These are phyloP conservation scores for Drosophila baimaii DNA, from an alignment of 1,140 invertebrate species.

Conservation along the genomic window DNA sequence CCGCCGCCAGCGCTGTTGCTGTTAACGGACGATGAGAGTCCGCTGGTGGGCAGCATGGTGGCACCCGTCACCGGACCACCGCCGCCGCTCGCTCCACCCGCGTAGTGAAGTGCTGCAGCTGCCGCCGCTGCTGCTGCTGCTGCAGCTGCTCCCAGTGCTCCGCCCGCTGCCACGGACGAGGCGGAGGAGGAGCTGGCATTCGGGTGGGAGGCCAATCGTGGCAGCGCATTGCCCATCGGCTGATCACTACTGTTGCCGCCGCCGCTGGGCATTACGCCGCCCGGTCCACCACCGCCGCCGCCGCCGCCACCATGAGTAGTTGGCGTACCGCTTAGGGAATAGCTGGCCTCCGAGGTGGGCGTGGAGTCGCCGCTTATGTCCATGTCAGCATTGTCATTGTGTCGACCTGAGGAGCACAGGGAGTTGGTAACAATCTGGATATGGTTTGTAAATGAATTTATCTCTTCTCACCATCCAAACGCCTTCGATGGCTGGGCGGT, in stretches of 20 bases:
- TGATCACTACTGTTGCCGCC: conserved; percentile 42
- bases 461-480: conserved; percentile 72
- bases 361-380: conserved; percentile 93
- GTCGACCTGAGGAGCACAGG: conserved; percentile 50
- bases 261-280: conserved; percentile 30
- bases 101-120: conserved; percentile 23
- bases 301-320: conserved; percentile 66
- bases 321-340: conserved; percentile 82
- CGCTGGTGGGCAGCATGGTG: conserved; percentile 80
- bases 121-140: conserved; percentile 36
- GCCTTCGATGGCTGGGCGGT: conserved; percentile 81
- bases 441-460: no score
- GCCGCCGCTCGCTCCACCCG: conserved; percentile 52
- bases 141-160: conserved; percentile 13
- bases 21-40: conserved; percentile 64
- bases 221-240: conserved; percentile 86
- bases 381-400: conserved; percentile 89
- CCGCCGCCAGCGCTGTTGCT: conserved; percentile 15
- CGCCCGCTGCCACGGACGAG: conserved; percentile 33
- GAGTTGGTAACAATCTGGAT: no score
- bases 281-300: conserved; percentile 29
- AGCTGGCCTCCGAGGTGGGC: conserved; percentile 89
- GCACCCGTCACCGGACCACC: conserved; percentile 77
- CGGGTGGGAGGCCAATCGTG: conserved; percentile 88
- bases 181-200: conserved; percentile 56